These are phyloP conservation scores for Linepithema humile DNA, from an alignment of 1,140 invertebrate genomes.

Conservation along the genomic window DNA sequence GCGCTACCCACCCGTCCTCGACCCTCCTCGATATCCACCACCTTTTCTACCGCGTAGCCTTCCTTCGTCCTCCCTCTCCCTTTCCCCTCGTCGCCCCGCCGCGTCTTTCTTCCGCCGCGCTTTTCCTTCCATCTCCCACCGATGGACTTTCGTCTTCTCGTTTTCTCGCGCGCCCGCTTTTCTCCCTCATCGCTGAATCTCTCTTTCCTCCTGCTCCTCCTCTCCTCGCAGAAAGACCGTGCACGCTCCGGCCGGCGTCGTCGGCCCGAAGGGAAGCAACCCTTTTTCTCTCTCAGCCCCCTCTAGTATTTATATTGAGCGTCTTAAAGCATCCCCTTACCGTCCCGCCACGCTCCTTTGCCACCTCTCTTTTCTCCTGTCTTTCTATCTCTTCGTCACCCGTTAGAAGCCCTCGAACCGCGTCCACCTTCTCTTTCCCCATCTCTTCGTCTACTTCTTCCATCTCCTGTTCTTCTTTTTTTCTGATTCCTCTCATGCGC, in stretches of 20 bases:
- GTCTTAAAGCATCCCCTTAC: constrained; percentile 83
- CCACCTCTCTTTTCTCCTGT: constrained; percentile 60
- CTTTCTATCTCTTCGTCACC: constrained; percentile 53
- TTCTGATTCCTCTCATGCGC: background rate
- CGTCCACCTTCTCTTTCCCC: constrained; percentile 47
- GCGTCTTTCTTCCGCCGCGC: constrained; percentile 62
- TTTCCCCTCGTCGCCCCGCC: too few species aligned
- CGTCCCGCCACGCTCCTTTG: constrained; percentile 48
- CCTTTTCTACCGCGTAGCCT: constrained; percentile 58
- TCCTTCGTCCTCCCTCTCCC: constrained; percentile 62
- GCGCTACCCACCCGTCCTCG: constrained; percentile 55
- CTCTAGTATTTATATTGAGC: constrained; percentile 85
- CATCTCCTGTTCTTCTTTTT: too few species aligned
- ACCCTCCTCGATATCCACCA: constrained; percentile 69
- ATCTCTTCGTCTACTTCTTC: constrained; percentile 1
- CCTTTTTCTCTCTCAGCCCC: constrained; percentile 84
- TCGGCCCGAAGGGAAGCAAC: constrained; percentile 83
- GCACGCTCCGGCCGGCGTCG: constrained; percentile 76
- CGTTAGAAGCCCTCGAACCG: constrained; percentile 31
- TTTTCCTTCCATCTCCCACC: constrained; percentile 42
- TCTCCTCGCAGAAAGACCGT: constrained; percentile 59
- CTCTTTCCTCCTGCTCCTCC: constrained; percentile 44
- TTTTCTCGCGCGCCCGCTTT: constrained; percentile 54
- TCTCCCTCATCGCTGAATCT: constrained; percentile 38
- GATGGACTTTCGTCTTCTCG: constrained; percentile 57